Percentiles rank a stretch among this genome's conserved stretches.
Evolutionary conservation across 2,113 vertebrate species (phyloP).

Genomic region (Rutilus rutilus): DNA sequence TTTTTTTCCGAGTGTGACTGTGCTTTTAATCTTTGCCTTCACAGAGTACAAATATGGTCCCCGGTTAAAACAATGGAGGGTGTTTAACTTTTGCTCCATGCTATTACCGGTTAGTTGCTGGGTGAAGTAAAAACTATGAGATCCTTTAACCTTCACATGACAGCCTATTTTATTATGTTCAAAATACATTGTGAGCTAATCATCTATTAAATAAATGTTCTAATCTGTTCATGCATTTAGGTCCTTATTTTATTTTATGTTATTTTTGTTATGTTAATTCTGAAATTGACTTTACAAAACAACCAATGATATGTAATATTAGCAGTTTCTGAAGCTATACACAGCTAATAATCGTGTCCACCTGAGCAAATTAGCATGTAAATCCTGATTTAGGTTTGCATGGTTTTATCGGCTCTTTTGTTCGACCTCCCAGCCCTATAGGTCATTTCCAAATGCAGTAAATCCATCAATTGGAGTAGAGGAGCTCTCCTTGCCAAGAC

Average conservation of each 20-base stretch:
- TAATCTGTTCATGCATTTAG: background rate
- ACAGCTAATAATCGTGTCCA: background rate
- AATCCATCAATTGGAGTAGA: slow-evolving; percentile 48
- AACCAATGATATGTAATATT: background rate
- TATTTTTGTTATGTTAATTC: background rate
- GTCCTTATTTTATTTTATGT: background rate
- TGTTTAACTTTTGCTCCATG: slow-evolving; percentile 59
- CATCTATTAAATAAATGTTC: background rate
- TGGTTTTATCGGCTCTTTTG: slow-evolving; percentile 8
- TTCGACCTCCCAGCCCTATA: slow-evolving; percentile 6
- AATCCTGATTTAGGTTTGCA: slow-evolving; percentile 23
- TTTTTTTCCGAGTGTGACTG: slow-evolving; percentile 22
- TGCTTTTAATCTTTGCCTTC: slow-evolving; percentile 54
- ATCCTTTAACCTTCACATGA: slow-evolving; percentile 44
- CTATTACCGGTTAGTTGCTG: slow-evolving; percentile 45
- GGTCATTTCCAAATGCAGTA: slow-evolving; percentile 48
- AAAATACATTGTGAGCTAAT: background rate
- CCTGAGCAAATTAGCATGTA: slow-evolving; percentile 17
- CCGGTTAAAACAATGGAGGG: slow-evolving; percentile 55
- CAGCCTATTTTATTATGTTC: background rate
- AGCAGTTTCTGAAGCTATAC: slow-evolving; percentile 10
- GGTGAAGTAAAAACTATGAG: slow-evolving; percentile 46
- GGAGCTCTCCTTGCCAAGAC: slow-evolving; percentile 28
- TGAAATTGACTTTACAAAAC: background rate
- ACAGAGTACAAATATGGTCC: slow-evolving; percentile 50